A percentile compares a stretch with the other conserved stretches of the same genome.
These are phyloP conservation scores for Ochropleura leucogaster DNA, from an alignment of 2,888 invertebrate species.

Conservation along the genomic window DNA sequence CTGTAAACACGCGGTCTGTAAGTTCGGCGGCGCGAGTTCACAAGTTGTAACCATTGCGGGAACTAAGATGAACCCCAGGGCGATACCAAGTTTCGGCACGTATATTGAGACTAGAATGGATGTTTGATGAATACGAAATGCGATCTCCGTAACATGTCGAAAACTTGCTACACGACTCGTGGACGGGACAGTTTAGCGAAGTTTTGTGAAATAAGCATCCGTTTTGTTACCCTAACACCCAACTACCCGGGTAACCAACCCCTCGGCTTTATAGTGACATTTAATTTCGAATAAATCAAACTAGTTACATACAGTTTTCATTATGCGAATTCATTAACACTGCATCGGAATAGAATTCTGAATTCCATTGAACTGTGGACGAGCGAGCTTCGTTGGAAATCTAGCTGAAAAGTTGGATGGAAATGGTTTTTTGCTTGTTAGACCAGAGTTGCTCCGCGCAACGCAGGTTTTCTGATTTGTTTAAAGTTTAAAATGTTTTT, in stretches of 20 bases:
- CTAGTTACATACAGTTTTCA: conserved; percentile 72
- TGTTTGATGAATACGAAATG: conserved; percentile 86
- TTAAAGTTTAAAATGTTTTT: conserved; percentile 45
- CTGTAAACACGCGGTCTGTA: conserved; percentile 82
- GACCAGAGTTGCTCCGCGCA: conserved; percentile 72
- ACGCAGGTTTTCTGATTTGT: conserved; percentile 75
- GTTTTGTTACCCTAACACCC: conserved; percentile 51
- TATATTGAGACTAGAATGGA: conserved; percentile 84
- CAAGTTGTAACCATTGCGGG: conserved; percentile 81
- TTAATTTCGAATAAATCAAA: conserved; percentile 76
- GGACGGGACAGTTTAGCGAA: conserved; percentile 65
- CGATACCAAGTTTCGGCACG: conserved; percentile 81
- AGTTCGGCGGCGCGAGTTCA: conserved; percentile 78
- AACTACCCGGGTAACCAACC: conserved; percentile 29
- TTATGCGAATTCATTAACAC: conserved; percentile 79
- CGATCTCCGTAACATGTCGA: conserved; percentile 73
- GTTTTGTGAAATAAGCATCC: conserved; percentile 65
- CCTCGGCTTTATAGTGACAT: conserved; percentile 55
- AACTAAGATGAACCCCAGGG: conserved; percentile 85
- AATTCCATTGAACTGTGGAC: conserved; percentile 83
- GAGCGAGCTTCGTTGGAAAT: conserved; percentile 78
- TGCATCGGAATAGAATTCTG: conserved; percentile 79
- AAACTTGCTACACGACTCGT: conserved; percentile 68
- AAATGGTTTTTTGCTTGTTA: conserved; percentile 81
- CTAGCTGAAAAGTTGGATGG: conserved; percentile 82